These are phyloP conservation scores for Thyatira batis DNA, from an alignment of 2,888 invertebrate genomes.

Conservation along the genomic window DNA sequence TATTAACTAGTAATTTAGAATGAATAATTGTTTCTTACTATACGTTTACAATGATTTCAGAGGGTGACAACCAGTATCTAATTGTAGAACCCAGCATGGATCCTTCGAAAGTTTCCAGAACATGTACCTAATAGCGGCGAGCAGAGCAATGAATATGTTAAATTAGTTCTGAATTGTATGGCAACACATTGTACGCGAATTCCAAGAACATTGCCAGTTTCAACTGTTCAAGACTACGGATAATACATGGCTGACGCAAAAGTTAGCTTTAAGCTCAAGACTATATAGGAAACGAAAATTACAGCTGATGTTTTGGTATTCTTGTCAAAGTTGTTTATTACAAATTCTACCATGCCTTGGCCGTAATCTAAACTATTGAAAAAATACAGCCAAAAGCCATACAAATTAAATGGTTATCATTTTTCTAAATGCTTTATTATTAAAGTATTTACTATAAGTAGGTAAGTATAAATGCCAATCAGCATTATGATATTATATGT, in stretches of 20 bases:
- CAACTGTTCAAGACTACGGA: neutral
- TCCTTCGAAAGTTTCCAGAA: neutral
- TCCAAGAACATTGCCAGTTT: neutral
- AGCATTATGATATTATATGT: no score
- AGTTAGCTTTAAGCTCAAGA: neutral
- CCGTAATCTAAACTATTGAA: no score
- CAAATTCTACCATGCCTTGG: no score
- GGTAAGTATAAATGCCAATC: no score
- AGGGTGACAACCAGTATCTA: neutral
- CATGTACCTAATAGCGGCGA: neutral
- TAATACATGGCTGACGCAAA: neutral
- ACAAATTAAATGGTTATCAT: no score
- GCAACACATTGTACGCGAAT: neutral
- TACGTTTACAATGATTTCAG: no score
- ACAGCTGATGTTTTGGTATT: neutral
- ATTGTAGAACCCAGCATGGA: neutral
- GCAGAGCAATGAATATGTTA: neutral
- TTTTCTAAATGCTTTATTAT: no score
- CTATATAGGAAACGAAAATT: neutral
- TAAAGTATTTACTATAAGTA: no score
- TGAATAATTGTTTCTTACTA: no score
- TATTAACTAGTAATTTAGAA: no score
- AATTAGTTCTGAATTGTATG: neutral
- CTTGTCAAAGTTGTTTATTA: no score
- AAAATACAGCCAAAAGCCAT: no score